These are phyloP conservation scores for Acrocephalus scirpaceus DNA, from an alignment of 2,797 vertebrate species.

Conservation along the genomic window DNA sequence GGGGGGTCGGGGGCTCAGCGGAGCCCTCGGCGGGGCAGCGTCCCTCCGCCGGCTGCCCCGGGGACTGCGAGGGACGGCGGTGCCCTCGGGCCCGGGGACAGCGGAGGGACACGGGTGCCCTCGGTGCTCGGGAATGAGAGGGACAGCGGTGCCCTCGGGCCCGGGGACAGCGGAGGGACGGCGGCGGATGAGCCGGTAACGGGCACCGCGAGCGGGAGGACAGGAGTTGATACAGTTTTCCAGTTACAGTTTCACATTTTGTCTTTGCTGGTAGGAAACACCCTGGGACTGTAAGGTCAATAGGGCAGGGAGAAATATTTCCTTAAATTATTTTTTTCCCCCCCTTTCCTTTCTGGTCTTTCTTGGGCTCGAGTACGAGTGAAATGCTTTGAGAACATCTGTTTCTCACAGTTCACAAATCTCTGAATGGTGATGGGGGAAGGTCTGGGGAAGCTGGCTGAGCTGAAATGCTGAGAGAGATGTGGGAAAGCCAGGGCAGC, in stretches of 20 bases:
- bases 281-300: neutral
- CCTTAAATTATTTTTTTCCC: neutral
- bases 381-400: slow-evolving; percentile 38
- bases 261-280: neutral
- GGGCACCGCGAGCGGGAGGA: neutral
- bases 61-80: neutral
- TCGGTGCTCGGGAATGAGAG: neutral
- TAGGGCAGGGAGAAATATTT: slow-evolving; percentile 28
- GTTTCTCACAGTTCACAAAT: slow-evolving; percentile 42
- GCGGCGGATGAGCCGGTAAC: neutral
- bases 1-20: neutral
- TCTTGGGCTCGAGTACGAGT: neutral
- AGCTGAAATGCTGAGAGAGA: neutral
- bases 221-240: neutral
- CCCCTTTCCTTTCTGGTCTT: accelerated
- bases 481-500: slow-evolving; percentile 19
- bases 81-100: neutral
- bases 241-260: neutral
- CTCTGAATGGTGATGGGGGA: slow-evolving; percentile 35
- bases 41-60: neutral
- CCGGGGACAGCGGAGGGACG: too few relatives aligned
- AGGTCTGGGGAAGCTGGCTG: slow-evolving; percentile 40
- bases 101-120: neutral
- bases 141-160: too few relatives aligned
- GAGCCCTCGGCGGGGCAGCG: neutral